phyloP scores from a whole-genome alignment of 2,888 invertebrate species.

The Notodonta dromedarius region DNA sequence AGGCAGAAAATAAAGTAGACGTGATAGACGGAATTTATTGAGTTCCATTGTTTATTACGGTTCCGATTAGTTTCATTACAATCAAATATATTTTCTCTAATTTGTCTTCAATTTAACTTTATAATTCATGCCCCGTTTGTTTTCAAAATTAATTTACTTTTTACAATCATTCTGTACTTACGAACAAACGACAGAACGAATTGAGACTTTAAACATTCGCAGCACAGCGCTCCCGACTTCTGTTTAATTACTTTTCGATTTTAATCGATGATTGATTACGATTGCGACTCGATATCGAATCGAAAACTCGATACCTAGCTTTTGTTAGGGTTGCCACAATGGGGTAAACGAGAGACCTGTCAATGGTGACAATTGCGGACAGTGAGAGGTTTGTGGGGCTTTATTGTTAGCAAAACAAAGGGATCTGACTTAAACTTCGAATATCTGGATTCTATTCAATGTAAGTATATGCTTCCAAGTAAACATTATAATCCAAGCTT shows the following conservation, averaged over 20 bases:
- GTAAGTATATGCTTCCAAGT: background rate
- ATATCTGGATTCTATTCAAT: background rate
- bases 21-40: too few relatives aligned
- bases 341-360: background rate
- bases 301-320: conserved; percentile 15
- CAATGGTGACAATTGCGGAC: background rate
- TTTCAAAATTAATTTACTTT: conserved; percentile 35
- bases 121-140: conserved; percentile 1
- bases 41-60: too few relatives aligned
- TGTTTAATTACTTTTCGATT: conserved; percentile 48
- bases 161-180: conserved; percentile 40
- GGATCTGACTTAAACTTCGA: background rate
- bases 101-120: background rate
- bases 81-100: too few relatives aligned
- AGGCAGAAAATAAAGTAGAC: too few relatives aligned
- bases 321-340: conserved; percentile 7
- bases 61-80: too few relatives aligned
- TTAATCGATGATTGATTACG: conserved; percentile 45
- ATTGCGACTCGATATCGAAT: conserved; percentile 28
- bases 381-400: background rate
- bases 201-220: conserved; percentile 24
- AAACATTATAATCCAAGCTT: too few relatives aligned
- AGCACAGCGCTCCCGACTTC: conserved; percentile 20
- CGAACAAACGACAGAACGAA: conserved; percentile 35
- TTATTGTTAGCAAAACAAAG: conserved; percentile 5